Evolutionary conservation across 53 echinoderm and acorn worm species (phyloP).

Genomic region (Hippasteria phrygiana): DNA sequence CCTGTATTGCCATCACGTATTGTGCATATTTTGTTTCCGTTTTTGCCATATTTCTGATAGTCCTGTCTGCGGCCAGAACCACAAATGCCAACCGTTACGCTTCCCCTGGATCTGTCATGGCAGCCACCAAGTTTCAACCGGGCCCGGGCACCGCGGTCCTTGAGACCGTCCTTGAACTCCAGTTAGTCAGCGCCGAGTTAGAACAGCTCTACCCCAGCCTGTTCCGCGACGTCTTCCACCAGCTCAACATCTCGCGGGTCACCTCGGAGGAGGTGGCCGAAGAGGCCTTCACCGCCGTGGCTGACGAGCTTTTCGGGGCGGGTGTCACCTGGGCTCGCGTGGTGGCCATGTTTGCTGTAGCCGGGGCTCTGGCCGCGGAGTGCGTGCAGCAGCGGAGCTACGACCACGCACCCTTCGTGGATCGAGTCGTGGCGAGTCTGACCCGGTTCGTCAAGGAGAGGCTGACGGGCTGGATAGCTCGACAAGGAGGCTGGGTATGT

Average conservation of each 20-base stretch:
- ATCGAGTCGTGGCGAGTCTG: conserved; percentile 38
- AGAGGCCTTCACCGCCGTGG: conserved; percentile 69
- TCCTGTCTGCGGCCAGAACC: not conserved
- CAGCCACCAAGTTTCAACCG: not conserved
- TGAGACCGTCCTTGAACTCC: conserved; percentile 63
- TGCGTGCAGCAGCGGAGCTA: conserved; percentile 83
- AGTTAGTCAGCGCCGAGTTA: conserved; percentile 69
- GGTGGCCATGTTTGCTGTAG: conserved; percentile 81
- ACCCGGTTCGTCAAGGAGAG: conserved; percentile 69
- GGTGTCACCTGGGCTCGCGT: conserved; percentile 86
- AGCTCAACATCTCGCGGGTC: conserved; percentile 78
- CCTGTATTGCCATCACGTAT: too few relatives aligned
- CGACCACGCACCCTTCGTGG: conserved; percentile 67
- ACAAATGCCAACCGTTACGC: not conserved
- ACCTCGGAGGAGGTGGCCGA: conserved; percentile 70
- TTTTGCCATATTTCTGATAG: not conserved
- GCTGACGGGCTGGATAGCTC: conserved; percentile 78
- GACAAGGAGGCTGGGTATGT: conserved; percentile 92
- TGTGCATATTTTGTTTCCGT: not conserved
- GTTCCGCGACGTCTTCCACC: conserved; percentile 76
- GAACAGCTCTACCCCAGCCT: conserved; percentile 76
- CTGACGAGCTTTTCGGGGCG: conserved; percentile 70
- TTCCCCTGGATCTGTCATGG: not conserved
- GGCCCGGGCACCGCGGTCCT: conserved; percentile 3
- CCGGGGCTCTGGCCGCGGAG: conserved; percentile 78